These are phyloP conservation scores for Eulemur coronatus DNA, from an alignment of 2,797 vertebrate genomes.

Conservation along the genomic window DNA sequence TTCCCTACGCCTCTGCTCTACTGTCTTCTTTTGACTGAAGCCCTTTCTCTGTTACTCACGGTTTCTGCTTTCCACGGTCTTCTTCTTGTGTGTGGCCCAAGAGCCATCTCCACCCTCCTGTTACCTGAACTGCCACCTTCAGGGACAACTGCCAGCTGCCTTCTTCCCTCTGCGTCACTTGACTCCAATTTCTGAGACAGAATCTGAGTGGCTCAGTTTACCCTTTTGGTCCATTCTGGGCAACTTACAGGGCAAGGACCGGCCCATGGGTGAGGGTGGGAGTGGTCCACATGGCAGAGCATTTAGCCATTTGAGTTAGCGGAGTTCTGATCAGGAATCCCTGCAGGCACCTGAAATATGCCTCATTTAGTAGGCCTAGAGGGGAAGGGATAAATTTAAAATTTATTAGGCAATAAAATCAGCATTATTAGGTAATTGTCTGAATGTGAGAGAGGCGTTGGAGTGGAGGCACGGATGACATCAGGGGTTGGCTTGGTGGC, in stretches of 20 bases:
- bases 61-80: not conserved
- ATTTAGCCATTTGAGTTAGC: not conserved
- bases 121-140: not conserved
- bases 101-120: not conserved
- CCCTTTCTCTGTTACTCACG: not conserved
- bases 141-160: not conserved
- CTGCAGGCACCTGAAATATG: not conserved
- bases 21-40: not conserved
- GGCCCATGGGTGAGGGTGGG: not conserved
- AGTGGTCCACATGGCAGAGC: not conserved
- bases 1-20: not conserved
- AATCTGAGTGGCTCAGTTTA: not conserved
- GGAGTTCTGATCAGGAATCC: not conserved
- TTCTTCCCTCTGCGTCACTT: not conserved
- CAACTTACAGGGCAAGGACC: not conserved
- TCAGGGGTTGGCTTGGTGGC: not conserved
- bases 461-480: not conserved
- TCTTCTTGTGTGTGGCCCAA: not conserved
- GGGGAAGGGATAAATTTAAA: not conserved
- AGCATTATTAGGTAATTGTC: constrained; percentile 43
- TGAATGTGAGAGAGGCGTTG: not conserved
- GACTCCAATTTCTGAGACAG: not conserved
- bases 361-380: not conserved
- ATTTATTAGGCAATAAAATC: constrained; percentile 58
- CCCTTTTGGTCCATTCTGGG: not conserved